Percentiles rank a stretch among this genome's conserved stretches.
Evolutionary conservation across 1,140 invertebrate species (phyloP).

Genomic region (Wiebesia pumilae): DNA sequence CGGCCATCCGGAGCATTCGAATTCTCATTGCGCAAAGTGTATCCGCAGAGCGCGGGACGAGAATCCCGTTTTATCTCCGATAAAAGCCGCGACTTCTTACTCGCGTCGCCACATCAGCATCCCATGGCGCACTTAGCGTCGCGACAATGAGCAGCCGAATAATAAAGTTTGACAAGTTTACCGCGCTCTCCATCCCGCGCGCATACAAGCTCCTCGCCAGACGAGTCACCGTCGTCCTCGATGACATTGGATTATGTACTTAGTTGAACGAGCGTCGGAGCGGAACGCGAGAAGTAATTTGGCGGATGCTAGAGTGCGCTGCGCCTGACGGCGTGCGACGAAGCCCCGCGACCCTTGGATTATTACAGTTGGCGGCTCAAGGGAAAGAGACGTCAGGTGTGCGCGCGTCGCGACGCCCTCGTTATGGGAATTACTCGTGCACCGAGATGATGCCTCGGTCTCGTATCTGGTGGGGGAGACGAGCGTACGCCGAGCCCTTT

Average conservation of each 20-base stretch:
- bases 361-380: conserved; percentile 8
- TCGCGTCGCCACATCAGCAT: not conserved
- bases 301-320: conserved; percentile 19
- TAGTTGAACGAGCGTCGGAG: conserved; percentile 42
- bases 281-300: conserved; percentile 52
- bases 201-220: not conserved
- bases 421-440: conserved; percentile 19
- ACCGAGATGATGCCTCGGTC: no score
- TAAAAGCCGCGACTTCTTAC: not conserved
- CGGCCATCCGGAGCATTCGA: not conserved
- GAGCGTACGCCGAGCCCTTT: not conserved
- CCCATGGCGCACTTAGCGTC: not conserved
- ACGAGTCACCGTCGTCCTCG: conserved; percentile 48
- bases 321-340: not conserved
- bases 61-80: conserved; percentile 4
- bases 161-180: conserved; percentile 49
- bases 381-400: not conserved
- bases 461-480: not conserved
- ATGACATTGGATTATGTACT: conserved; percentile 54
- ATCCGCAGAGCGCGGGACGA: not conserved
- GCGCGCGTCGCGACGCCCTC: not conserved
- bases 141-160: conserved; percentile 35
- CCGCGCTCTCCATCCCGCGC: not conserved
- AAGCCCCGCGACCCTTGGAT: not conserved
- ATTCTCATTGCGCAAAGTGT: not conserved